These are phyloP conservation scores for Alethe castanea DNA, from an alignment of 2,113 vertebrate species.

Conservation along the genomic window DNA sequence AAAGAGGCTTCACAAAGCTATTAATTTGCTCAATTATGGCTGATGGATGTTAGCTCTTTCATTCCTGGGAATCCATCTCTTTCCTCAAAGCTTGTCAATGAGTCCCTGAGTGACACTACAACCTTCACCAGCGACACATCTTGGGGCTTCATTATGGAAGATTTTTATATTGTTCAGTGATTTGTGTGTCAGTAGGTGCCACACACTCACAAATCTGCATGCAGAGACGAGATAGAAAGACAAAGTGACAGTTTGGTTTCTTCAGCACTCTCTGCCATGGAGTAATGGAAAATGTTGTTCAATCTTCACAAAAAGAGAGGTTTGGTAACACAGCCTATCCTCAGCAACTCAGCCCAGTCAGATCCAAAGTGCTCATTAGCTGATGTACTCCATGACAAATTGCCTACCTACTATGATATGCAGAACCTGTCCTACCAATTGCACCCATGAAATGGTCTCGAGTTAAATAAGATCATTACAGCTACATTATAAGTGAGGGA, in stretches of 20 bases:
- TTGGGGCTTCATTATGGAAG: not conserved
- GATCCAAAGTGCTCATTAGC: not conserved
- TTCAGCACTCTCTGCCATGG: not conserved
- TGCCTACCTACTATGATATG: not conserved
- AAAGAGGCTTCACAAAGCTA: slow-evolving; percentile 15
- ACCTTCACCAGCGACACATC: not conserved
- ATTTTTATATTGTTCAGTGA: not conserved
- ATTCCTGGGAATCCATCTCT: not conserved
- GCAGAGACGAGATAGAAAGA: not conserved
- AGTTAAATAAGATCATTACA: not conserved
- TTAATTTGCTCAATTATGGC: slow-evolving; percentile 58
- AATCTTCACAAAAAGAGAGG: not conserved
- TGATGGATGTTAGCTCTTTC: slow-evolving; percentile 42
- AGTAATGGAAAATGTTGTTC: not conserved
- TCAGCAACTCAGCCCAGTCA: not conserved
- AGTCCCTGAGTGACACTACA: slow-evolving; percentile 48
- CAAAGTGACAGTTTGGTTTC: not conserved
- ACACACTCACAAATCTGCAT: not conserved
- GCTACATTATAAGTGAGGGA: not conserved
- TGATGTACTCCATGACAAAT: not conserved
- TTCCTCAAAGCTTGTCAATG: slow-evolving; percentile 9
- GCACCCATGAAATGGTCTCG: not conserved
- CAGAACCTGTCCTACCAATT: not conserved
- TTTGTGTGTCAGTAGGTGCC: not conserved
- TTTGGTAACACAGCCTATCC: not conserved